These are phyloP conservation scores for Tachuris rubrigastra DNA, from an alignment of 2,113 vertebrate genomes.

Conservation along the genomic window DNA sequence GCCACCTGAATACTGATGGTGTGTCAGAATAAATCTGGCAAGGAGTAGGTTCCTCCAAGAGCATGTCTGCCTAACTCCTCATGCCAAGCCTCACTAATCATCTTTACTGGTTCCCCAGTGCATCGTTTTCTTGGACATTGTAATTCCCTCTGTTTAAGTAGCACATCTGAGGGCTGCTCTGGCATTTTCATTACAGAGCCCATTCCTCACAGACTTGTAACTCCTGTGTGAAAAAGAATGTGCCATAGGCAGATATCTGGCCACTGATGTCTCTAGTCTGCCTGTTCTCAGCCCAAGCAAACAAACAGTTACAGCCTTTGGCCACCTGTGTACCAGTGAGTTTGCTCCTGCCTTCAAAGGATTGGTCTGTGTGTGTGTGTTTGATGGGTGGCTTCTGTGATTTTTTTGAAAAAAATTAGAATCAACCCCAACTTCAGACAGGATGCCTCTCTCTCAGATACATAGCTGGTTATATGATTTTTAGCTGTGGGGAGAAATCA, in stretches of 20 bases:
- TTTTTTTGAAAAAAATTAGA: background rate
- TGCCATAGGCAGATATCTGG: background rate
- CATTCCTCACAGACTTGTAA: background rate
- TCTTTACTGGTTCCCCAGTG: background rate
- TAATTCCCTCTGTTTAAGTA: constrained; percentile 44
- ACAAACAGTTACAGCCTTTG: background rate
- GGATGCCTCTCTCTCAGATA: background rate
- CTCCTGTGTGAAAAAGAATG: background rate
- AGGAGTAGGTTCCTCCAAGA: background rate
- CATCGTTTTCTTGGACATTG: background rate
- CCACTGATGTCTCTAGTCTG: background rate
- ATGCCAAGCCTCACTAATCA: constrained; percentile 31
- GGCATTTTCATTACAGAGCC: constrained; percentile 1
- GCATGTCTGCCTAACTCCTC: background rate
- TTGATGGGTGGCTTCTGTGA: background rate
- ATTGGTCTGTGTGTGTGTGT: background rate
- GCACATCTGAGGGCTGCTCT: constrained; percentile 26
- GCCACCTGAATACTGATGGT: background rate
- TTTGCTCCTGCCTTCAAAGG: background rate
- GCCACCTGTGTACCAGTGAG: background rate
- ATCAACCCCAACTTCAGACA: background rate
- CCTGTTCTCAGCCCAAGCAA: background rate
- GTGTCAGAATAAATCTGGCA: constrained; percentile 47
- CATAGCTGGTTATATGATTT: fast-evolving
- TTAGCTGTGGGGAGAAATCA: background rate